These are phyloP conservation scores for Holotrichia oblita DNA, from an alignment of 1,140 invertebrate genomes.

Conservation along the genomic window DNA sequence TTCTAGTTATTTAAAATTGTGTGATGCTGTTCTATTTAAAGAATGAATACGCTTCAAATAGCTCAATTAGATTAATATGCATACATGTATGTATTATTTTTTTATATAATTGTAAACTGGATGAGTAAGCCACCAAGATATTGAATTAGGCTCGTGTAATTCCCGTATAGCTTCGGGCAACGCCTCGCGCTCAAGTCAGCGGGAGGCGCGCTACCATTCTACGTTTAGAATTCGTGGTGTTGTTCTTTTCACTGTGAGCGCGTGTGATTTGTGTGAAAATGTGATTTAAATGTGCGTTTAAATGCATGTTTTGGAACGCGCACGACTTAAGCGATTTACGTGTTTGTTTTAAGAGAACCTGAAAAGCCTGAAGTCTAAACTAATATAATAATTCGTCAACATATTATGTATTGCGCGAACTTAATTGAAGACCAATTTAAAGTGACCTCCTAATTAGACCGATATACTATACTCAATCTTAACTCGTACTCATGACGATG, in stretches of 20 bases:
- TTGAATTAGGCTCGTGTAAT: constrained; percentile 18
- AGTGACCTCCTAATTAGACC: constrained; percentile 24
- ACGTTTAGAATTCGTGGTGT: constrained; percentile 1
- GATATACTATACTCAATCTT: neutral
- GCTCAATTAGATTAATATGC: too few species aligned
- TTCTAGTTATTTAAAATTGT: too few species aligned
- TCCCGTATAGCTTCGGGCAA: constrained; percentile 16
- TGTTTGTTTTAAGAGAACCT: too few species aligned
- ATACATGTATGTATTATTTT: too few species aligned
- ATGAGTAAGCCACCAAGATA: constrained; percentile 18
- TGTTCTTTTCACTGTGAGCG: neutral
- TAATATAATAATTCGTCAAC: neutral
- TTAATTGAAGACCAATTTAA: constrained; percentile 35
- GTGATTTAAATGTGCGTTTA: neutral
- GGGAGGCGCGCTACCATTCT: constrained; percentile 4
- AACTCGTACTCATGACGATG: neutral
- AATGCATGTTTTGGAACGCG: too few species aligned
- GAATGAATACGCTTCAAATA: too few species aligned
- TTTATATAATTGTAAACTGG: neutral
- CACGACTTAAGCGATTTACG: too few species aligned
- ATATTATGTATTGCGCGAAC: neutral
- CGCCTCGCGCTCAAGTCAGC: constrained; percentile 3
- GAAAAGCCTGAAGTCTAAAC: too few species aligned
- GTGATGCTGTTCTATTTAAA: too few species aligned
- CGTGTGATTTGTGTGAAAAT: neutral